Base-by-base conservation (phyloP, 2,888 invertebrate species). In the Coelinius sp. region DNA sequence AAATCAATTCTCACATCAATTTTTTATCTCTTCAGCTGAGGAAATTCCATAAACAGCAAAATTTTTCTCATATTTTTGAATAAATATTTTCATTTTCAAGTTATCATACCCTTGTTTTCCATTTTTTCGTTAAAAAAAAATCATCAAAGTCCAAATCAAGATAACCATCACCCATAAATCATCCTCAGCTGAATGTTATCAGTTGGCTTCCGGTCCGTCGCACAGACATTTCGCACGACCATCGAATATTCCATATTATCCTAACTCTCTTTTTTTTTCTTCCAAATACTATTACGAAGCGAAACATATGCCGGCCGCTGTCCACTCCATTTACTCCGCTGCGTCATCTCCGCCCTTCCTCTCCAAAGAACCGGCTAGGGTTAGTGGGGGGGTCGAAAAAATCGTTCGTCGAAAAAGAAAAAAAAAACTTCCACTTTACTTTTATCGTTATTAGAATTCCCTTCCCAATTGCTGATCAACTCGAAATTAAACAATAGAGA, bases 271-370 rank as follows among this genome's bases (percentile, higher is more conserved):
- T n/a, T 27, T 59, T 44, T 65, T 31, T 52, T 17, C 24, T 44
- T 52, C n/a, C n/a, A 1, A 35, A 31, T 53, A 25, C 24, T 41
- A 56, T 68, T 53, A 27, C 53, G 49, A 73, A 70, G 77, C 83
- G 79, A 78, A 84, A 83, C 87, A 87, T 87, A 88, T 87, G 87
- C 86, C 83, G 87, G 79, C 87, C 87, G 86, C 84, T 87, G 87
- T 88, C 87, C 87, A 87, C 86, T 84, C 87, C 87, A 88, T 88
- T 88, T 86, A 86, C 86, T 82, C 81, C 77, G 84, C 81, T 79
- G 78, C 80, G 80, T 84, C 84, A 82, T 81, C 77, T 73, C 71
- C 69, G 74, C 71, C 75, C 38, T 63, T 67, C 67, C 65, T 68
- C 69, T 25, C 25, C 14, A 68, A 56, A 56, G 17, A 35, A 20